phyloP scores from a whole-genome alignment of 2,888 invertebrate genomes.

The Drosophila buzzatii region DNA sequence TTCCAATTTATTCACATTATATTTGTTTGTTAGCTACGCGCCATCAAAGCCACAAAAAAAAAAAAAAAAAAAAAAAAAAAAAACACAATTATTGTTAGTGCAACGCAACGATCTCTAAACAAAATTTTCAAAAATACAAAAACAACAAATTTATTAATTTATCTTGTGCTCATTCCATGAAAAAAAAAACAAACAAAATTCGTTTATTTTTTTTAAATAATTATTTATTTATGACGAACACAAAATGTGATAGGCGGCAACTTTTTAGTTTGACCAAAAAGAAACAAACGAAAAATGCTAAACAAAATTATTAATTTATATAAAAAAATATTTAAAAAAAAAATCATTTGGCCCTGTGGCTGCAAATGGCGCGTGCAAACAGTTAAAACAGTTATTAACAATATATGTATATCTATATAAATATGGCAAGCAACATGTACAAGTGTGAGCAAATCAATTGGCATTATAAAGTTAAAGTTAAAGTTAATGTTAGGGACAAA shows the following conservation, averaged over 20 bases:
- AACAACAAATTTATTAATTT: conserved; percentile 65
- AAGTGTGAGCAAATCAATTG: conserved; percentile 65
- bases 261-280: conserved; percentile 75
- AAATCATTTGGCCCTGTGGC: conserved; percentile 55
- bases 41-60: conserved; percentile 57
- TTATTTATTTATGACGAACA: conserved; percentile 69
- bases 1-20: conserved; percentile 16
- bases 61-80: conserved; percentile 23
- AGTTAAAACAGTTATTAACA: conserved; percentile 45
- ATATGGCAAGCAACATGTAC: conserved; percentile 54
- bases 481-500: conserved; percentile 41
- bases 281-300: conserved; percentile 31
- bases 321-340: conserved; percentile 10
- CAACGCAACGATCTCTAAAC: conserved; percentile 78
- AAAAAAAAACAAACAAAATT: conserved; percentile 48
- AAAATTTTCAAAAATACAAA: conserved; percentile 54
- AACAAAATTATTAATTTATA: conserved; percentile 51
- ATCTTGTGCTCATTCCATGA: conserved; percentile 80
- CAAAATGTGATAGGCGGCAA: conserved; percentile 74
- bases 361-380: conserved; percentile 54
- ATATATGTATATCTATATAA: conserved; percentile 22
- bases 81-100: conserved; percentile 73
- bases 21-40: conserved; percentile 38
- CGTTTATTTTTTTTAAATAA: conserved; percentile 54
- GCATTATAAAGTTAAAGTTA: conserved; percentile 40